phyloP scores from a whole-genome alignment of 2,888 invertebrate genomes.

The Hypolimnas misippus region DNA sequence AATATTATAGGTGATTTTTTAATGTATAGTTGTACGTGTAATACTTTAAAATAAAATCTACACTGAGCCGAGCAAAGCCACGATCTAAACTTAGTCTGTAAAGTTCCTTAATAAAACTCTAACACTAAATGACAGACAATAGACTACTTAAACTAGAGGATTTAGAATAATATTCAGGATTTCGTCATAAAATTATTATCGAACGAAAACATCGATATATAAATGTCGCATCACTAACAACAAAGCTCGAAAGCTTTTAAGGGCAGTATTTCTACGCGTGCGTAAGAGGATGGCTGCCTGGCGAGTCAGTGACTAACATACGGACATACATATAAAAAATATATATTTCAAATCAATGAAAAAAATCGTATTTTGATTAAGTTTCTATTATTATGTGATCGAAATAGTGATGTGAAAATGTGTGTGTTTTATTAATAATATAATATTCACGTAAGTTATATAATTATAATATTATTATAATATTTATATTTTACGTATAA shows the following conservation, averaged over 20 bases:
- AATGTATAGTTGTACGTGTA: no score
- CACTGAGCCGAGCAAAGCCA: no score
- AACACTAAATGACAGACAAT: no score
- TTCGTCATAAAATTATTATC: no score
- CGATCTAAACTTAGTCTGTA: no score
- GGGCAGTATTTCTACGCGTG: slow-evolving; percentile 20
- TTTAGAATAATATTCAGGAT: no score
- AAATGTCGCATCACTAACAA: neutral
- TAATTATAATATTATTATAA: neutral
- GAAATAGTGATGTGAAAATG: slow-evolving; percentile 3
- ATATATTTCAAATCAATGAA: no score
- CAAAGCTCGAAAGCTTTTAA: slow-evolving; percentile 1
- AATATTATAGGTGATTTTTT: no score
- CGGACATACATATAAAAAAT: slow-evolving; percentile 8
- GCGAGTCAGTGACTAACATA: slow-evolving; percentile 11
- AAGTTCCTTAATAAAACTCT: no score
- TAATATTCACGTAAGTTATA: slow-evolving; percentile 4
- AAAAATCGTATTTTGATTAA: neutral
- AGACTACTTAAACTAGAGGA: no score
- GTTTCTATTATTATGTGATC: neutral
- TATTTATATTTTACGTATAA: no score
- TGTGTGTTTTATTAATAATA: neutral
- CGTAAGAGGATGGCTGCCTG: slow-evolving; percentile 10
- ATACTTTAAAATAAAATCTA: no score
- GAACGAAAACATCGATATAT: neutral